Evolutionary conservation across 2,797 vertebrate genomes (phyloP), one percentile per base, ranked within the genome.

Genomic region (Melanotaenia parkinsoni): DNA sequence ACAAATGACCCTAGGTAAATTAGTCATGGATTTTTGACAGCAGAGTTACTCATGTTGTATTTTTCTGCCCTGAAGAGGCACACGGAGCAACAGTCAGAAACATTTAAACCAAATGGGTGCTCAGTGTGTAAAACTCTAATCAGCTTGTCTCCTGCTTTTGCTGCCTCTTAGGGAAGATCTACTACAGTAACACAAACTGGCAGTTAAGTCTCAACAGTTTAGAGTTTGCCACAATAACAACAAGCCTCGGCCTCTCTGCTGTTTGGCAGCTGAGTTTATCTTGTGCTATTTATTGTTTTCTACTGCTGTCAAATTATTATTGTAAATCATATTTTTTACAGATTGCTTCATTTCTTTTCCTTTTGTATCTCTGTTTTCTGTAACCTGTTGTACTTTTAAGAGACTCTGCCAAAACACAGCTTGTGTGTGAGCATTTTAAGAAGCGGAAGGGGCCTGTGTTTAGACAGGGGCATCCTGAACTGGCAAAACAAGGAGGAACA

Each of bases 161-260:
- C 74, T 84, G 82, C 81, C 88, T 88, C 84, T 69, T 67, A 50
- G 79, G 77, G 68, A 51, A 81, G 68, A 82, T 79, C 74, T 83
- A 63, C 70, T 79, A 81, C 72, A 56, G 73, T 87, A 88, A 92
- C 81, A 70, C 77, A 84, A 88, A 72, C 74, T 89, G 91, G 90
- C 90, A 92, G 76, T 78, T 77, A 86, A 87, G 88, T 91, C 91
- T 90, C 77, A 87, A 90, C 84, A 80, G 83, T 90, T 91, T 86
- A 87, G 70, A 86, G 72, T 81, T 86, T 79, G 81, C 84, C 74
- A 88, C 84, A 88, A 84, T 83, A 87, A 84, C 58, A 47, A 70
- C 62, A 77, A 50, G 74, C 72, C 64, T 79, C 63, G 50, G 74
- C 66, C 68, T 63, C 72, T 57, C 60, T 75, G 74, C 67, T 81